Base-by-base conservation (phyloP, 2,797 vertebrate species). In the Chloroceryle inda region DNA sequence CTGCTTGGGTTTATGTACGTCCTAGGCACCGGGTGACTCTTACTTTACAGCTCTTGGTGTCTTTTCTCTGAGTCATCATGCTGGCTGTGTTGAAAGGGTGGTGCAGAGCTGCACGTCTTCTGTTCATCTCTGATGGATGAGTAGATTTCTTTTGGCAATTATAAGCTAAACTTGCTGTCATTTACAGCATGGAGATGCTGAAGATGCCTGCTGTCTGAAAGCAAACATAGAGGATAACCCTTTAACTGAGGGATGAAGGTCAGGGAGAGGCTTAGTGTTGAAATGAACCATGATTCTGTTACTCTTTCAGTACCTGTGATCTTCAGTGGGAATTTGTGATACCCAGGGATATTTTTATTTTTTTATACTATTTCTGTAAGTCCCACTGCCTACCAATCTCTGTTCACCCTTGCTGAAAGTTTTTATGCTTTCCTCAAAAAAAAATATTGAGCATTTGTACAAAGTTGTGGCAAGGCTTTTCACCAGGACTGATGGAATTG, bases 1-100 rank as follows among this genome's bases (percentile, higher is more conserved):
- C 42, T 40, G 29, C 0, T 1, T 1, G 3, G 12, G 9, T 84
- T 91, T 63, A 13, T 2, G 0, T 71, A 13, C 33, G 3, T 59
- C 45, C 9, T 6, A 58, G 38, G 6, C 23, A 6, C 15, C 3
- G 1, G 27, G 6, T 77, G 22, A 61, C 27, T 50, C 31, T 56
- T 66, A 13, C 49, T 55, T 68, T n/a, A 38, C 27, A 27, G 42
- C 33, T 85, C 19, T 67, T 37, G 4, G 4, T 50, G 22, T 27
- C 66, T 18, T 52, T 17, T 26, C 62, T 17, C 24, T 27, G 53
- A 78, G 38, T 63, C 44, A 18, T 63, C 0, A 0, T 45, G 27
- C 53, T 44, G 42, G 27, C 44, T 53, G 67, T 7, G 12, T 62
- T 58, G 45, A 31, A 71, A 67, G 47, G 47, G 38, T 38, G 49